Base-by-base conservation (phyloP, 2,113 vertebrate genomes). In the Lynx canadensis region DNA sequence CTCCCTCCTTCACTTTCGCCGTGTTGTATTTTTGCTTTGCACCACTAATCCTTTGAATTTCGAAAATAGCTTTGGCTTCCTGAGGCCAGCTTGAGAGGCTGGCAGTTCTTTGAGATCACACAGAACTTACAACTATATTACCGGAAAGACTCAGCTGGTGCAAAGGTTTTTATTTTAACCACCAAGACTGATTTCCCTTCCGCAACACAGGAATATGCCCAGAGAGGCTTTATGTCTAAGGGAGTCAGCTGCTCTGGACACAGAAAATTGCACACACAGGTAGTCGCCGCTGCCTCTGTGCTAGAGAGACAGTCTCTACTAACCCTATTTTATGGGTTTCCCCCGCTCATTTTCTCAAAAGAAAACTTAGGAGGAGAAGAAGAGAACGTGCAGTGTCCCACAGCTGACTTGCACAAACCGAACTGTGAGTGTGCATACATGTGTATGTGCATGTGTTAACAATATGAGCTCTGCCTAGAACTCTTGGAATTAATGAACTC, bases 21-120 rank as follows among this genome's bases (percentile, higher is more conserved):
- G 18, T 0, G 1, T 12, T 89, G 29, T 78, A 52, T 78, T 96
- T 93, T 82, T 18, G 89, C 93, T 86, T 81, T 60, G 9, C 36
- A 50, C 73, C 45, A 73, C 33, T 41, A 31, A 68, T n/a, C 15
- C 50, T 80, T 71, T n/a, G 41, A 63, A 66, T 92, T 96, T 76
- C 76, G 85, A 95, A 93, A 95, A 55, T 19, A 91, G 16, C 57
- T 82, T 57, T 81, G 45, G 27, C 78, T 73, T 89, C 82, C 76
- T 79, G 29, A 83, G 25, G 86, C 31, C 82, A 71, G 48, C 48
- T 69, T 13, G 76, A 63, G 80, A 90, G 69, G 52, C 3, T 85
- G 69, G 48, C 36, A 80, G 36, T 82, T 71, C 38, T 81, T 91
- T 73, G 50, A 63, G 10, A 50, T 90, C 85, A 91, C 9, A 74